Conservation (phyloP, 1,140 invertebrate genomes). For the Euwallacea fornicatus region DNA sequence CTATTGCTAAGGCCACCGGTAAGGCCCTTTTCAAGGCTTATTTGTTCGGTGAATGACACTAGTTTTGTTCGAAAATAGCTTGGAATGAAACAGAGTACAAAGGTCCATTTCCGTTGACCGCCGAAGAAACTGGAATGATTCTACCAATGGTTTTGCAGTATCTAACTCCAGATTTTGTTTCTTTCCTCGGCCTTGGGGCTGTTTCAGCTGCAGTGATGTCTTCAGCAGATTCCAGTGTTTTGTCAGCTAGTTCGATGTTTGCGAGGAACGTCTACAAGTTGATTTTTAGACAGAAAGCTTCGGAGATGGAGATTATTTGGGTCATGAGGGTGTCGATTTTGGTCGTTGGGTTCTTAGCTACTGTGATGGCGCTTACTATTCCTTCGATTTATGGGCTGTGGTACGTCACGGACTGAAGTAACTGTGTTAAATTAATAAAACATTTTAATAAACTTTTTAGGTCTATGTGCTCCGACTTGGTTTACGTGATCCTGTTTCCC, state of each 20-base stretch:
- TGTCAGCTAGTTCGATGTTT: conserved; percentile 97
- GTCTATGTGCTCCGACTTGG: conserved; percentile 95
- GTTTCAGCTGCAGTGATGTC: conserved; percentile 98
- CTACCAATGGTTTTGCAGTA: conserved; percentile 96
- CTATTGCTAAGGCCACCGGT: conserved; percentile 94
- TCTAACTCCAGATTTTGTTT: conserved; percentile 89
- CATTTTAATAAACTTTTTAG: conserved; percentile 52
- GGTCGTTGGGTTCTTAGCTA: conserved; percentile 89
- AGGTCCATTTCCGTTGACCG: conserved; percentile 71
- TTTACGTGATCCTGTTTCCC: conserved; percentile 97
- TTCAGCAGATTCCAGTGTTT: conserved; percentile 95
- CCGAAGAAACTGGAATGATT: conserved; percentile 86
- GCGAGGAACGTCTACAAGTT: conserved; percentile 97
- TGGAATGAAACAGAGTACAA: conserved; percentile 91
- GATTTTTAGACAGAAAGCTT: conserved; percentile 91
- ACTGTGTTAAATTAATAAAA: not conserved
- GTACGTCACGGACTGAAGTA: conserved; percentile 60
- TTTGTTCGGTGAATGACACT: not conserved
- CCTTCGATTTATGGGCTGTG: conserved; percentile 96
- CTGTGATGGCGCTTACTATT: conserved; percentile 94
- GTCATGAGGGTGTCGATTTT: conserved; percentile 94
- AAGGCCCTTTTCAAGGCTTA: conserved; percentile 18
- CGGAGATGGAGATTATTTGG: conserved; percentile 96
- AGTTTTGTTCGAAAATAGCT: conserved; percentile 58
- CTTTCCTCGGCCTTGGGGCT: conserved; percentile 96